A percentile compares a stretch with the other conserved stretches of the same genome.
phyloP scores from a whole-genome alignment of 37 sponge, comb jelly and placozoan species.

The Chondrosia reniformis region DNA sequence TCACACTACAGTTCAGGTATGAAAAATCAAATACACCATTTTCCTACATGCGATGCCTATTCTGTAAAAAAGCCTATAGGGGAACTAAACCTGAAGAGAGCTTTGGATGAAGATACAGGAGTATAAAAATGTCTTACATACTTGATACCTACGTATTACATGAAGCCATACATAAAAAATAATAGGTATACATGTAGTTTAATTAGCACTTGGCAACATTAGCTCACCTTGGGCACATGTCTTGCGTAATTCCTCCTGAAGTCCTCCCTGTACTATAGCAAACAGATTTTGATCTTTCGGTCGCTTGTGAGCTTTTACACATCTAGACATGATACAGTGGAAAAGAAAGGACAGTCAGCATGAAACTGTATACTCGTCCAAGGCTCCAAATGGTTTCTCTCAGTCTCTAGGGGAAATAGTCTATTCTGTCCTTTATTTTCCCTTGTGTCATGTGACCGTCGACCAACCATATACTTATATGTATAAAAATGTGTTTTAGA shows the following conservation, averaged over 20 bases:
- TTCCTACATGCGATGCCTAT: too few relatives aligned
- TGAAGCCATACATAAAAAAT: neutral
- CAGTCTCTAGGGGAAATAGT: neutral
- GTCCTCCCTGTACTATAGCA: slow-evolving; percentile 93
- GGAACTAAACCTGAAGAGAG: too few relatives aligned
- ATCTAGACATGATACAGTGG: slow-evolving; percentile 30
- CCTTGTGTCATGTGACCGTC: neutral
- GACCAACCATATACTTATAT: neutral
- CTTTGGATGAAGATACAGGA: too few relatives aligned
- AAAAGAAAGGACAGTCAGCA: neutral
- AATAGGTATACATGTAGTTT: neutral
- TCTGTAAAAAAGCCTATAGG: too few relatives aligned
- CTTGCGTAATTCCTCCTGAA: slow-evolving; percentile 65
- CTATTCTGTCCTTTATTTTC: neutral
- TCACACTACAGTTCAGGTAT: too few relatives aligned
- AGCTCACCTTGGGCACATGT: slow-evolving; percentile 67
- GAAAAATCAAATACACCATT: too few relatives aligned
- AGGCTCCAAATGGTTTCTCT: neutral
- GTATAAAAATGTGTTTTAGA: neutral
- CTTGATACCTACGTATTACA: neutral
- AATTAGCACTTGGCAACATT: neutral
- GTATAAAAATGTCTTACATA: neutral
- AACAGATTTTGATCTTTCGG: slow-evolving; percentile 74
- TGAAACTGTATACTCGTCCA: neutral
- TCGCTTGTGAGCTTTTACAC: slow-evolving; percentile 72